Conservation (phyloP, 2,797 vertebrate species). For the Botia kubotai region DNA sequence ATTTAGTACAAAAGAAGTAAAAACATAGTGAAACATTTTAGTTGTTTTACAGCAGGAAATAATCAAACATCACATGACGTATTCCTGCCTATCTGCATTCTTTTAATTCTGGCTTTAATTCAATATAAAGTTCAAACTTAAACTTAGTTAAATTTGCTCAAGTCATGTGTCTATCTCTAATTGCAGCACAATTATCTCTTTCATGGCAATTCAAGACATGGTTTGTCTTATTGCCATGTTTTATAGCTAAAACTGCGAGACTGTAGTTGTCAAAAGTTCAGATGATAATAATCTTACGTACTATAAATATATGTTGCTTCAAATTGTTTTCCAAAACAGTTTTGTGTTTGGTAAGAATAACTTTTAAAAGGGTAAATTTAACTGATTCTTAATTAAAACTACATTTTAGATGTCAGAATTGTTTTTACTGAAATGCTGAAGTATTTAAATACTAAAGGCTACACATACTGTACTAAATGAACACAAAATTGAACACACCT, state of each 20-base stretch:
- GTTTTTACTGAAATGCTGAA: too few relatives aligned
- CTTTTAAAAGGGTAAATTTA: too few relatives aligned
- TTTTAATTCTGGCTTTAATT: slow-evolving; percentile 59
- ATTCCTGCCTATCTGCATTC: slow-evolving; percentile 21
- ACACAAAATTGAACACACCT: too few relatives aligned
- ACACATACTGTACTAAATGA: too few relatives aligned
- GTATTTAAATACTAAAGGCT: too few relatives aligned
- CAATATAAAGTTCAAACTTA: slow-evolving; percentile 54
- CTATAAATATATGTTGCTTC: too few relatives aligned
- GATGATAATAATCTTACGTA: background rate
- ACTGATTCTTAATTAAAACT: too few relatives aligned
- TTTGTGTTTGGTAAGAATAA: too few relatives aligned
- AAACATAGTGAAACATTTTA: background rate
- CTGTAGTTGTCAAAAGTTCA: background rate
- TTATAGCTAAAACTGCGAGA: background rate
- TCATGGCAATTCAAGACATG: slow-evolving; percentile 51
- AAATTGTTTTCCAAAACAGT: too few relatives aligned
- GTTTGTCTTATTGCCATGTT: slow-evolving; percentile 20
- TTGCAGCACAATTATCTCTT: slow-evolving; percentile 51
- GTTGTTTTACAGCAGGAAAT: slow-evolving; percentile 14
- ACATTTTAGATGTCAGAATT: too few relatives aligned
- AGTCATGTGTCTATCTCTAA: slow-evolving; percentile 66
- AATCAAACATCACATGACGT: slow-evolving; percentile 53
- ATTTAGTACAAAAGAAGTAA: background rate
- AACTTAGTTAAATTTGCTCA: slow-evolving; percentile 27